Evolutionary conservation across 2,888 invertebrate species (phyloP).

Genomic region (Pyrochroa serraticornis): DNA sequence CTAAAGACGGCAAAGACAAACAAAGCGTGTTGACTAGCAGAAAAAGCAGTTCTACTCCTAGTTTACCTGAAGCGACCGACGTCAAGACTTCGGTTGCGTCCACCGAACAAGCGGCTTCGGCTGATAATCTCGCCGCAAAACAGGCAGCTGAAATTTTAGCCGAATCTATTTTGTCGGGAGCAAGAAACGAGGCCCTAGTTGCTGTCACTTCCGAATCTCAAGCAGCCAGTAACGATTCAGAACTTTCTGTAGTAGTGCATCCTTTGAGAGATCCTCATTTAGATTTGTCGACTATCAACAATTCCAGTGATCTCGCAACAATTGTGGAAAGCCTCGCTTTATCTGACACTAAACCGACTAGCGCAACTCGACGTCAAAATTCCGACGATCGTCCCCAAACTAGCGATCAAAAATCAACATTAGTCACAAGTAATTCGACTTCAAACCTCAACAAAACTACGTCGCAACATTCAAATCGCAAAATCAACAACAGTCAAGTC

Average conservation of each 20-base stretch:
- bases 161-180: conserved; percentile 78
- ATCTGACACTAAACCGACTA: conserved; percentile 60
- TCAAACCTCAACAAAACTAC: conserved; percentile 51
- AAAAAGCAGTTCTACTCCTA: conserved; percentile 95
- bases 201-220: conserved; percentile 60
- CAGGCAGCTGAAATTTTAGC: conserved; percentile 90
- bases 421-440: conserved; percentile 47
- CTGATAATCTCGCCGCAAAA: conserved; percentile 87
- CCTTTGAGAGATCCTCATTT: conserved; percentile 67
- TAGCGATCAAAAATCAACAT: conserved; percentile 46
- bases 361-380: conserved; percentile 30
- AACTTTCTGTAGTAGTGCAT: conserved; percentile 65
- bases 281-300: conserved; percentile 74
- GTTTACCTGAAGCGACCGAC: conserved; percentile 89
- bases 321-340: conserved; percentile 84
- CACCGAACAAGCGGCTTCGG: conserved; percentile 94
- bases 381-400: conserved; percentile 35
- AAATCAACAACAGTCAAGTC: conserved; percentile 51
- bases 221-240: conserved; percentile 62
- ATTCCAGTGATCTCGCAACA: conserved; percentile 80
- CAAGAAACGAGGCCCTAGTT: conserved; percentile 72
- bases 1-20: conserved; percentile 58
- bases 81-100: conserved; percentile 82
- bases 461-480: conserved; percentile 43
- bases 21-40: conserved; percentile 74